phyloP scores from a whole-genome alignment of 1,140 invertebrate genomes.

The Aleiodes sp. region DNA sequence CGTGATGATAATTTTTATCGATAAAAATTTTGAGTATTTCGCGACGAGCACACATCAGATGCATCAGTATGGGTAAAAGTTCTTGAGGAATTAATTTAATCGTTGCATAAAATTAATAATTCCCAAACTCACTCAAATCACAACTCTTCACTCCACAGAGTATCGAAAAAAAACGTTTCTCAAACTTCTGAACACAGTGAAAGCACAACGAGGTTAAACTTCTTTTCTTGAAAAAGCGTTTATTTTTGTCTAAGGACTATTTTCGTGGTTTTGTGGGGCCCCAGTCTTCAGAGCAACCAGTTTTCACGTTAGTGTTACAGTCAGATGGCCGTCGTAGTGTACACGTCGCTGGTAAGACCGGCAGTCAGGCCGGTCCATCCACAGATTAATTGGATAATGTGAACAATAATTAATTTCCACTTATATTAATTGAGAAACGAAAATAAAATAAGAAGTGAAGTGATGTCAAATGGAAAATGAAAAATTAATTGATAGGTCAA shows the following conservation, averaged over 20 bases:
- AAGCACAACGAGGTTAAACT: slow-evolving; percentile 4
- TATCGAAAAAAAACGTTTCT: not conserved
- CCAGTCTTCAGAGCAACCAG: slow-evolving; percentile 50
- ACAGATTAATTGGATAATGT: no score
- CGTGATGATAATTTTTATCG: no score
- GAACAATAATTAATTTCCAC: not conserved
- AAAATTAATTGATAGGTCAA: slow-evolving; percentile 16
- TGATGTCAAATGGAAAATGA: not conserved
- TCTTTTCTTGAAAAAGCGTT: slow-evolving; percentile 35
- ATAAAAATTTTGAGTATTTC: no score
- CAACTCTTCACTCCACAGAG: no score
- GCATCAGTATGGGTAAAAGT: no score
- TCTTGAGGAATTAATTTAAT: no score
- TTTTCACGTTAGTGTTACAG: slow-evolving; percentile 53
- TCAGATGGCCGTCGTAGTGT: slow-evolving; percentile 54
- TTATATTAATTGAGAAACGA: not conserved
- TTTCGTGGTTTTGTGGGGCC: slow-evolving; percentile 56
- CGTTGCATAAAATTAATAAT: no score
- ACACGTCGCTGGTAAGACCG: not conserved
- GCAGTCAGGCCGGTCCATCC: not conserved
- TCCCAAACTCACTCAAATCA: no score
- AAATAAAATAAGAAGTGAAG: not conserved
- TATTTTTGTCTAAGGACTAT: slow-evolving; percentile 64
- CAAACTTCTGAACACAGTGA: not conserved
- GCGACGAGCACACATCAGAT: no score